Evolutionary conservation across 53 echinoderm and acorn worm genomes (phyloP).

Genomic region (Apostichopus leukothele): DNA sequence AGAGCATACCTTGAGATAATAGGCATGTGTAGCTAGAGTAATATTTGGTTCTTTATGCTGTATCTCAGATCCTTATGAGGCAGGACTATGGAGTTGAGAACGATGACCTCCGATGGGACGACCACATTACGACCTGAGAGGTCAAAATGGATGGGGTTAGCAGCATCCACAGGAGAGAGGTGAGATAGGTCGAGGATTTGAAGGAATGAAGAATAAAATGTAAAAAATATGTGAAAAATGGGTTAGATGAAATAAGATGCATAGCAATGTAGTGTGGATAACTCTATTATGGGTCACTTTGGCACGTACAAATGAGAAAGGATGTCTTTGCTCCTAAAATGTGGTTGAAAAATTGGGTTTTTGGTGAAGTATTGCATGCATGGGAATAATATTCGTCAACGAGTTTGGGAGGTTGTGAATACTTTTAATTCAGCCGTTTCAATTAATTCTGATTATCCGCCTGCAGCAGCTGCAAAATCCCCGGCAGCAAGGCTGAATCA

Average conservation of each 20-base stretch:
- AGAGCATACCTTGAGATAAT: conserved; percentile 14
- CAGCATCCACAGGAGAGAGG: conserved; percentile 26
- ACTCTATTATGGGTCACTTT: too few species aligned
- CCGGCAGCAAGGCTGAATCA: too few species aligned
- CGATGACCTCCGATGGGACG: conserved; percentile 88
- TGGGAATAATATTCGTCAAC: too few species aligned
- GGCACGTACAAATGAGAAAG: too few species aligned
- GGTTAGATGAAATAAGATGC: background rate
- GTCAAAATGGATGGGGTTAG: conserved; percentile 41
- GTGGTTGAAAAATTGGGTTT: too few species aligned
- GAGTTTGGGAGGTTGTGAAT: too few species aligned
- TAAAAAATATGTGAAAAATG: background rate
- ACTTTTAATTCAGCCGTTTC: background rate
- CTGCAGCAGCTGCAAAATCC: too few species aligned
- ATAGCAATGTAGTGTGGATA: background rate
- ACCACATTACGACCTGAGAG: conserved; percentile 84
- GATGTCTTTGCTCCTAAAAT: too few species aligned
- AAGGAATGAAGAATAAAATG: background rate
- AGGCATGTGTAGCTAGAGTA: conserved; percentile 60
- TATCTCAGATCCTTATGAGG: conserved; percentile 93
- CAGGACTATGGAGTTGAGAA: conserved; percentile 98
- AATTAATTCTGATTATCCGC: too few species aligned
- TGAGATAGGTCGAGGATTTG: conserved; percentile 8
- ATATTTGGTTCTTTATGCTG: conserved; percentile 99
- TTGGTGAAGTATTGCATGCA: too few species aligned